Base-by-base conservation (phyloP, 2,888 invertebrate species). In the Uloborus plumipes region DNA sequence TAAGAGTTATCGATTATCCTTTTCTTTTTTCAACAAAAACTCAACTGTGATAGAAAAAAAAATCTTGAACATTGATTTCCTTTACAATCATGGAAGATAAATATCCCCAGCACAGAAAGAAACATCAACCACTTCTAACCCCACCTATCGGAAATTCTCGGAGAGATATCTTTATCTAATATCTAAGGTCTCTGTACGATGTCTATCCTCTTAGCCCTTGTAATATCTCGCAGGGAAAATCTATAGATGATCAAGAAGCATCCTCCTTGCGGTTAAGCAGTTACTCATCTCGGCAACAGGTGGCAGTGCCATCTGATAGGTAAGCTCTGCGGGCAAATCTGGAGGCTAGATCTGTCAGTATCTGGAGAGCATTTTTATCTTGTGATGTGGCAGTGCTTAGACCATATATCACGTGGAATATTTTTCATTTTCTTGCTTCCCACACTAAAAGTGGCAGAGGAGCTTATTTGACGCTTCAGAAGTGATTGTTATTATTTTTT, bases 251-350 rank as follows among this genome's bases (percentile, higher is more conserved):
- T 39, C 39, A 39, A 39, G 39, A 39, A 39, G 39, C n/a, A 58
- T 49, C 18, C 64, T 55, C 70, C 53, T 70, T 53, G 55, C 61
- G 31, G 62, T 55, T 62, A 62, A 71, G 77, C 58, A 77, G 77
- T 71, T 77, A 58, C 70, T 76, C 69, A 69, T 18, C 61, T 51
- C 61, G 26, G 50, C 77, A 71, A 78, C 77, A 78, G 77, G 77
- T 78, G 77, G 77, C 77, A 58, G 77, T 69, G 62, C 53, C 77
- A 78, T 78, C 77, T 65, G 77, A 78, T 78, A 78, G 64, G 49
- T 47, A 39, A 66, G 77, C 65, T 67, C 67, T 69, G 69, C 61
- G 47, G 76, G 76, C 69, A 62, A 69, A 75, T 67, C 67, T 67
- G 61, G 76, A 61, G 69, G 58, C 65, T 26, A 78, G 77, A 78